A percentile compares a stretch with the other conserved stretches of the same genome.
Evolutionary conservation across 2,888 invertebrate genomes (phyloP).

Genomic region (Melieria picta): DNA sequence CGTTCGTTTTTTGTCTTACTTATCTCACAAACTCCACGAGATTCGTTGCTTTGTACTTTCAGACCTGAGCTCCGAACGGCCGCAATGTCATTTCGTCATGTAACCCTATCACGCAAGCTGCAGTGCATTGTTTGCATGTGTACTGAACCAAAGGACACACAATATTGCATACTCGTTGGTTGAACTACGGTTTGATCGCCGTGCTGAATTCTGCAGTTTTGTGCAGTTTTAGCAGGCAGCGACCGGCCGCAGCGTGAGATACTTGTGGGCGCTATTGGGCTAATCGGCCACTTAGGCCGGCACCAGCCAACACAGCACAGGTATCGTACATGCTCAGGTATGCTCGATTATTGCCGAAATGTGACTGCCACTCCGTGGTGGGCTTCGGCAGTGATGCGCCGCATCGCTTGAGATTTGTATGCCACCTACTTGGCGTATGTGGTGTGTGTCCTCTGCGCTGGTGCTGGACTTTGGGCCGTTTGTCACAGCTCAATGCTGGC

Average conservation of each 20-base stretch:
- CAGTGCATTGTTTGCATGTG: no score
- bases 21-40: not conserved
- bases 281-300: not conserved
- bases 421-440: slow-evolving; percentile 19
- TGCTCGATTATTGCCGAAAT: not conserved
- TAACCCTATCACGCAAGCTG: no score
- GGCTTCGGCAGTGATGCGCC: not conserved
- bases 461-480: slow-evolving; percentile 63
- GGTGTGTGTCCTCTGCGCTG: slow-evolving; percentile 20
- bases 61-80: not conserved
- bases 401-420: slow-evolving; percentile 22
- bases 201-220: no score
- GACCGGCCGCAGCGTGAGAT: not conserved
- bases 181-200: no score
- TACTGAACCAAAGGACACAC: no score
- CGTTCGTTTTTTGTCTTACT: not conserved
- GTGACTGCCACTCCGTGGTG: not conserved
- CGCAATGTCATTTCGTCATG: not conserved
- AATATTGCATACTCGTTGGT: no score
- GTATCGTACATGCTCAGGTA: no score
- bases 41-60: not conserved
- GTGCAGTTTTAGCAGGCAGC: not conserved
- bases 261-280: not conserved
- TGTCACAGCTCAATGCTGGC: slow-evolving; percentile 61
- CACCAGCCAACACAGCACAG: not conserved